Evolutionary conservation across 1,140 invertebrate genomes (phyloP), one percentile per base, ranked within the genome.

Genomic region (Hyphantria cunea): DNA sequence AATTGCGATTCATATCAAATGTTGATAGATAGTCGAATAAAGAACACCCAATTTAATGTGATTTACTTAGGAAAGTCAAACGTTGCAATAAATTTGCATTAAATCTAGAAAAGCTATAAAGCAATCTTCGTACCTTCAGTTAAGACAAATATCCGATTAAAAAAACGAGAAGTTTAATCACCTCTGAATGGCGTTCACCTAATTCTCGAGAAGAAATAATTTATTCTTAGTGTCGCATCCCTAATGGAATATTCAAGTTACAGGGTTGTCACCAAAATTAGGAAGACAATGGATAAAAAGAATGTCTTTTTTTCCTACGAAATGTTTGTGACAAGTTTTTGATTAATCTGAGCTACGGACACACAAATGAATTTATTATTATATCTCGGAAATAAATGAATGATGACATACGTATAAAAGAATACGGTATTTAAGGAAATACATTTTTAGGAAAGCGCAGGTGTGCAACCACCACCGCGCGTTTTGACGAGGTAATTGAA

Each of bases 201-300:
- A 82, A 84, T 84, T 82, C 77, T 72, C 71, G 52, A 67, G 53
- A 51, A 64, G 14, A 73, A 73, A 78, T 81, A 78, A 83, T 80
- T 85, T 74, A 74, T 70, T 62, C 74, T 62, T 70, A 76, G 78
- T 79, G 76, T 80, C 76, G 70, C 72, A 64, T 65, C 71, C 68
- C 64, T 81, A 82, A 85, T 85, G 80, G 80, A 82, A 85, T 82
- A 83, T 82, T 76, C 80, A 80, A 68, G 68, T 72, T 67, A 60
- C 68, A 62, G 52, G 66, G 67, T 56, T 68, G 67, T 55, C 64
- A 55, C 44, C 52, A 37, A 66, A 66, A 66, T 66, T 62, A 51
- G 51, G 45, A 62, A 55, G 62, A 50, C 59, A 45, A 60, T 51
- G 48, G 34, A 51, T 50, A 42, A 50, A 48, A 50, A 60, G 39